Percentiles rank a stretch among this genome's conserved stretches.
Evolutionary conservation across 37 sponge, comb jelly and placozoan genomes (phyloP).

Genomic region (Theonella swinhoei): DNA sequence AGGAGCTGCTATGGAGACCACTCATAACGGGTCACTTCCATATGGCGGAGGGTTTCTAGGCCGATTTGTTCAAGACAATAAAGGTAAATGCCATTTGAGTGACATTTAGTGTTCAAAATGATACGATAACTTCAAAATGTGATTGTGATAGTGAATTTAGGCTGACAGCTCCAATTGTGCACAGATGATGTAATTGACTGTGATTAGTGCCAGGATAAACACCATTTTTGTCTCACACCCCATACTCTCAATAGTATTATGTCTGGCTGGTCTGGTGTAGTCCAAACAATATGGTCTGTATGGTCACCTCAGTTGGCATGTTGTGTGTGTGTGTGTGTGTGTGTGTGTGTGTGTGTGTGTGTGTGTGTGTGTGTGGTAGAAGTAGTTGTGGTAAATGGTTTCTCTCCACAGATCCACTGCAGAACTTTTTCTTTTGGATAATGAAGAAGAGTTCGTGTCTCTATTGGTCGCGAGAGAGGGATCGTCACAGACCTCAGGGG

Average conservation of each 20-base stretch:
- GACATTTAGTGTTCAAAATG: no score
- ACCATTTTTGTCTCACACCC: not conserved
- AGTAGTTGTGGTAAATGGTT: no score
- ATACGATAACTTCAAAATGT: not conserved
- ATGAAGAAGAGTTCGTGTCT: not conserved
- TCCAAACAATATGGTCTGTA: not conserved
- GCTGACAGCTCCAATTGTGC: not conserved
- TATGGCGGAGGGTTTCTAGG: constrained; percentile 47
- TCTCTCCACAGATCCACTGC: constrained; percentile 65
- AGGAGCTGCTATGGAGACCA: not conserved
- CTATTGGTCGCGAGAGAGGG: constrained; percentile 45
- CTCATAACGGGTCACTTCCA: no score
- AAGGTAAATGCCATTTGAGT: constrained; percentile 18
- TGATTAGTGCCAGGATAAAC: no score
- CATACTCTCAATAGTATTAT: not conserved
- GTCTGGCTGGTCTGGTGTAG: no score
- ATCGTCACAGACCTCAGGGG: not conserved
- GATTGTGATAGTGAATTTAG: not conserved
- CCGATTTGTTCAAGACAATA: constrained; percentile 29
- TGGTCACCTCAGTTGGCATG: no score
- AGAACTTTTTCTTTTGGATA: constrained; percentile 66
- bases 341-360: no score
- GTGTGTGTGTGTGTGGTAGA: no score
- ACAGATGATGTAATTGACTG: no score
- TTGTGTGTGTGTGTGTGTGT: no score